These are phyloP conservation scores for Phoenoteleia sp. DNA, from an alignment of 2,888 invertebrate species.

Conservation along the genomic window DNA sequence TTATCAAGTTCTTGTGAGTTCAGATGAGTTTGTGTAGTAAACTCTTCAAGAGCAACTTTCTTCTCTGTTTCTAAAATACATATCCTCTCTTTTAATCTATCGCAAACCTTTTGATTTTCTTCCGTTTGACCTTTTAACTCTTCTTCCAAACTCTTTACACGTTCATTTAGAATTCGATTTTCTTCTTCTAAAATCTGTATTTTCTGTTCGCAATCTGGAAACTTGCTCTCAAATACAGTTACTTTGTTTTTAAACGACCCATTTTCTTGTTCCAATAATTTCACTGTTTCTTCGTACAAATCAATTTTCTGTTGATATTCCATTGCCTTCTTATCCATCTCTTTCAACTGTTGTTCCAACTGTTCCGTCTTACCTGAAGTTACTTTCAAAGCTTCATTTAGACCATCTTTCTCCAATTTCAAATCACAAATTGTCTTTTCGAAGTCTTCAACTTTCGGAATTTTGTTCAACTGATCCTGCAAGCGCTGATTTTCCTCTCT, in stretches of 20 bases:
- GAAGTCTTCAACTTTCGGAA: not conserved
- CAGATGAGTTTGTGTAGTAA: too few relatives aligned
- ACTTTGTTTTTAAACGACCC: not conserved
- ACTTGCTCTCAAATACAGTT: not conserved
- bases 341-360: not conserved
- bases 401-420: conserved; percentile 15
- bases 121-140: too few relatives aligned
- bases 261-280: not conserved
- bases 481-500: not conserved
- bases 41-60: too few relatives aligned
- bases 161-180: not conserved
- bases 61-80: too few relatives aligned
- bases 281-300: not conserved
- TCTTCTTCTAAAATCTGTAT: not conserved
- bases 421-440: conserved; percentile 2
- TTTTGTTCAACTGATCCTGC: not conserved
- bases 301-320: not conserved
- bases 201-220: not conserved
- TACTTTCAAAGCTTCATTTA: conserved; percentile 24
- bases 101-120: too few relatives aligned
- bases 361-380: not conserved
- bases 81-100: not conserved
- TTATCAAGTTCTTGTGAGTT: not conserved
- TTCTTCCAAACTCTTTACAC: not conserved
- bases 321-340: not conserved